These are phyloP conservation scores for Cephonodes hylas DNA, from an alignment of 2,888 invertebrate species.

Conservation along the genomic window DNA sequence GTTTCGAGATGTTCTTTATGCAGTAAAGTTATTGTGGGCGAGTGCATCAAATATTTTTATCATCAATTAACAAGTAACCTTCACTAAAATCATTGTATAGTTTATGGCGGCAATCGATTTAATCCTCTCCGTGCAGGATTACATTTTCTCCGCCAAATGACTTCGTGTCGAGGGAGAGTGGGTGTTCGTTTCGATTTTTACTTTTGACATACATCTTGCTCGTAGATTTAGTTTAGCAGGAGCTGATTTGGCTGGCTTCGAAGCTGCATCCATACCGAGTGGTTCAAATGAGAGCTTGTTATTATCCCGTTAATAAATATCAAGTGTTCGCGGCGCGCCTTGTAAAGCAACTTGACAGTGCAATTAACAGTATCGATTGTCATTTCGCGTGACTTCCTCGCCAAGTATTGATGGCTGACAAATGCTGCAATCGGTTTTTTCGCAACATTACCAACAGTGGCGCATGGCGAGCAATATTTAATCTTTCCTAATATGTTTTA, in stretches of 20 bases:
- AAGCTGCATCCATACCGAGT: not conserved
- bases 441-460: not conserved
- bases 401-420: not conserved
- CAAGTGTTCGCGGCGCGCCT: not conserved
- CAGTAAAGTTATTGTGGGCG: slow-evolving; percentile 9
- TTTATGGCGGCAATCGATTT: slow-evolving; percentile 6
- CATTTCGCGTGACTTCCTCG: slow-evolving; percentile 1
- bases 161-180: not conserved
- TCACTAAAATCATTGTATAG: slow-evolving; percentile 10
- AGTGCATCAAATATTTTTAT: slow-evolving; percentile 11
- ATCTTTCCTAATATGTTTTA: not conserved
- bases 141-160: slow-evolving; percentile 4
- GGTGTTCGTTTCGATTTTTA: not conserved
- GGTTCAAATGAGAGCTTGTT: not conserved
- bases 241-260: not conserved
- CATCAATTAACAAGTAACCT: slow-evolving; percentile 10
- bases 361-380: not conserved
- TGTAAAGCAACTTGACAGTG: not conserved
- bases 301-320: not conserved
- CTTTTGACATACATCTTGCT: not conserved
- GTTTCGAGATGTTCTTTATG: slow-evolving; percentile 30
- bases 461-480: not conserved
- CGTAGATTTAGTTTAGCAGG: not conserved
- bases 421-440: not conserved
- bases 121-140: not conserved